phyloP scores from a whole-genome alignment of 2,113 vertebrate species.

The Chamaetylas fuelleborni region DNA sequence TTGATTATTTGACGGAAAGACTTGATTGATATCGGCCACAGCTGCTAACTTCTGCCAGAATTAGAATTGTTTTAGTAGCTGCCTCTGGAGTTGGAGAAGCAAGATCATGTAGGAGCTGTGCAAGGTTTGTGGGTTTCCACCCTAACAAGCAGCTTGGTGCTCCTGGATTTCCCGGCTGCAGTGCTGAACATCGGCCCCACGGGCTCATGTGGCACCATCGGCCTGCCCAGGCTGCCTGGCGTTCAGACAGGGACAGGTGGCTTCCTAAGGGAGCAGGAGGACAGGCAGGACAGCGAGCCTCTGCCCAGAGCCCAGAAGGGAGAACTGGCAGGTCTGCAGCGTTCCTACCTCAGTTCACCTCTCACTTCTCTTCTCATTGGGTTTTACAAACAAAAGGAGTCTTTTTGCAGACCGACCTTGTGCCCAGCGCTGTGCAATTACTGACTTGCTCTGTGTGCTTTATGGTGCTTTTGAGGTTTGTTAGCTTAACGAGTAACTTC shows the following conservation, averaged over 20 bases:
- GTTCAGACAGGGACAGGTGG: rapidly evolving
- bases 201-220: rapidly evolving
- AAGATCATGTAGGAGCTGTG: not conserved
- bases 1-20: not conserved
- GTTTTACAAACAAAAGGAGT: not conserved
- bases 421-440: not conserved
- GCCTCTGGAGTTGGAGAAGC: not conserved
- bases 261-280: not conserved
- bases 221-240: not conserved
- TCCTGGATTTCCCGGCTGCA: not conserved
- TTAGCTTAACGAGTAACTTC: slow-evolving; percentile 34
- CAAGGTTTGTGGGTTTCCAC: not conserved
- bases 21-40: not conserved
- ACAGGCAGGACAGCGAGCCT: rapidly evolving
- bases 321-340: not conserved
- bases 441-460: slow-evolving; percentile 10
- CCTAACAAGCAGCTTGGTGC: not conserved
- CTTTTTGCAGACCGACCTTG: not conserved
- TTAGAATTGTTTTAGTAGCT: not conserved
- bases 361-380: not conserved
- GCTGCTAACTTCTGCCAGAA: not conserved
- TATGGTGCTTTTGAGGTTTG: slow-evolving; percentile 8
- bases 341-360: not conserved
- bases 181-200: rapidly evolving
- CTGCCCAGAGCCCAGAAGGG: not conserved